Evolutionary conservation across 2,113 vertebrate genomes (phyloP), one percentile per base, ranked within the genome.

Genomic region (Coptodon bakossiorum): DNA sequence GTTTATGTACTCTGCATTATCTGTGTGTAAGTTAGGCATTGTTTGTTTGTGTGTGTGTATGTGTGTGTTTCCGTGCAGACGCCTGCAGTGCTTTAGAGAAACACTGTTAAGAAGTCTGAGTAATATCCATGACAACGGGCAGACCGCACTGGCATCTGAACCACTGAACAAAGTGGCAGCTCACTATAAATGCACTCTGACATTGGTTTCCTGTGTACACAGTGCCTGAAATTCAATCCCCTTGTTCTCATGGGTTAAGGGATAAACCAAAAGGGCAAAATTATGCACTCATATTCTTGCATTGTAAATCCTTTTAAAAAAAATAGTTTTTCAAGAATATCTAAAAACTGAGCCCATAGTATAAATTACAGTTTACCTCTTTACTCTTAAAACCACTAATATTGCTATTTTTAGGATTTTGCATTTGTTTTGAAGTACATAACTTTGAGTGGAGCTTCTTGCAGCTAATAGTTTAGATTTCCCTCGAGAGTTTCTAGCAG

Each of bases 41-140:
- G 38, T 66, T 66, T 66, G 61, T 66, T 19, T 36, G 56, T 48
- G 22, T 3, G 45, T 54, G 50, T 81, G 43, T 81, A 22, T 43
- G 56, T 40, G 19, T 76, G 59, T 83, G 84, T 80, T 88, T 63
- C 31, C 22, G 36, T 14, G 57, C 43, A 29, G 80, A 71, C 50
- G 79, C 87, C 92, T 56, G 90, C 85, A 76, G 92, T 84, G 91
- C 84, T 92, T 87, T 90, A 85, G 88, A 88, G 88, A 24, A 82
- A 82, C 83, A 83, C 92, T 95, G 91, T 94, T 95, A 96, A 94
- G 93, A 93, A 94, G 91, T 91, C 90, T 91, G 89, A 93, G 90
- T 91, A 89, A 95, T 95, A 95, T 94, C 95, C 96, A 95, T 96
- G 95, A 95, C 95, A 95, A 95, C 95, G 52, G 88, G 92, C 86